Evolutionary conservation across 2,888 invertebrate genomes (phyloP), one percentile per base, ranked within the genome.

Genomic region (Stramonita haemastoma): DNA sequence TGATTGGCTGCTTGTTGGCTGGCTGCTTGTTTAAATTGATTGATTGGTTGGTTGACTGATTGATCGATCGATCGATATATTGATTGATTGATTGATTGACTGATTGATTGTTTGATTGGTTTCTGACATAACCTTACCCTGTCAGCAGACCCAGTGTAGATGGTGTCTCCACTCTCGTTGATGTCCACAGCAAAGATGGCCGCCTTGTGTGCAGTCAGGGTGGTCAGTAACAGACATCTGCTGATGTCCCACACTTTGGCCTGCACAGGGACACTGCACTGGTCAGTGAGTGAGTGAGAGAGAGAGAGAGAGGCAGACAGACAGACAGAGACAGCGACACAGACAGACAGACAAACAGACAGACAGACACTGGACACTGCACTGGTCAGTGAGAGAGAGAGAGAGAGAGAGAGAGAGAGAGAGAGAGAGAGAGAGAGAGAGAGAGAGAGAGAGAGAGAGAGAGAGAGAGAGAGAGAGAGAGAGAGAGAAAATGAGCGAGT

Each of bases 171-270:
- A 66, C 93, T 91, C 46, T 94, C 93, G 87, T 93, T 92, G 90
- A 95, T 92, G 90, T 95, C 95, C n/a, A 95, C 94, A 84, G 94
- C 93, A 92, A 94, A 95, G 56, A 95, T 92, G 19, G 95, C 94
- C 15, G 93, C 94, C 32, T 91, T 92, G 91, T 95, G 95, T 36
- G 94, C 95, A 26, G 84, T 87, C 84, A 95, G 91, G 8, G 93
- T 94, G 87, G 91, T 91, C 26, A 92, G 60, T 19, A 94, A 91
- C 19, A 93, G 87, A 90, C 95, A 95, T 11, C 94, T 91, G 26
- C 93, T 93, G 15, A 95, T 93, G 90, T 95, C 94, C 95, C 95
- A 95, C 0, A 95, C 90, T 89, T 94, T 95, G 8, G 94, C 95
- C 95, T 95, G 90, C 26, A 91, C 26, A 29, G 11, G 26, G n/a